Percentiles rank a stretch among this genome's conserved stretches.
Evolutionary conservation across 2,888 invertebrate species (phyloP).

Genomic region (Callosobruchus maculatus): DNA sequence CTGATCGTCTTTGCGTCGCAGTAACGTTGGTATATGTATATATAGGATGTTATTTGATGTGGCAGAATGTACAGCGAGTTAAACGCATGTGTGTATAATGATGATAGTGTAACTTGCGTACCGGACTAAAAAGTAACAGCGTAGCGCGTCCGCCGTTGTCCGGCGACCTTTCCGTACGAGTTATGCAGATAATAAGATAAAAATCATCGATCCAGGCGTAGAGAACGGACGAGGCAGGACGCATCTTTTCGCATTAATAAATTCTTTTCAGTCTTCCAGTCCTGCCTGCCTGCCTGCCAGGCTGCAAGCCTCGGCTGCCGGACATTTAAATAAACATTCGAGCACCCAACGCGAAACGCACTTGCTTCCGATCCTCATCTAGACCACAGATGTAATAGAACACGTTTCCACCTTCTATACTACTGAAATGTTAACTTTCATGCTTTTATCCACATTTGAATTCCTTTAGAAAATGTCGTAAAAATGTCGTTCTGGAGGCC

Average conservation of each 20-base stretch:
- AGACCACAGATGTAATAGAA: too few species aligned
- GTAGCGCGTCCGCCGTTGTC: slow-evolving; percentile 21
- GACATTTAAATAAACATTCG: neutral
- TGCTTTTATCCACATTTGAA: too few species aligned
- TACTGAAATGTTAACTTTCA: too few species aligned
- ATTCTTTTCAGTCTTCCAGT: neutral
- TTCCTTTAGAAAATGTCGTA: too few species aligned
- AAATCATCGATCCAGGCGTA: slow-evolving; percentile 14
- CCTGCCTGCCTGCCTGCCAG: neutral
- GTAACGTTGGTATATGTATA: too few species aligned
- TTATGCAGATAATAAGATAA: slow-evolving; percentile 22
- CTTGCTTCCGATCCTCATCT: neutral
- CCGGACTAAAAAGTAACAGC: slow-evolving; percentile 24
- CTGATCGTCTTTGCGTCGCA: too few species aligned
- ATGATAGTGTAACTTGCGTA: neutral
- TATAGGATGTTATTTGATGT: too few species aligned
- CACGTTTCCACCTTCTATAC: too few species aligned
- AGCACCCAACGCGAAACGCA: neutral
- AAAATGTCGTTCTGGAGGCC: too few species aligned
- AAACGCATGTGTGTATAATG: too few species aligned
- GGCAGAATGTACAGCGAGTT: too few species aligned
- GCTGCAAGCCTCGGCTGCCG: neutral
- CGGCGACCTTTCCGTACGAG: slow-evolving; percentile 18
- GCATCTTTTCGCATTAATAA: slow-evolving; percentile 8
- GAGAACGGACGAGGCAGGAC: slow-evolving; percentile 2